Conservation (phyloP, 2,888 invertebrate species). For the Microctonus hyperodae region DNA sequence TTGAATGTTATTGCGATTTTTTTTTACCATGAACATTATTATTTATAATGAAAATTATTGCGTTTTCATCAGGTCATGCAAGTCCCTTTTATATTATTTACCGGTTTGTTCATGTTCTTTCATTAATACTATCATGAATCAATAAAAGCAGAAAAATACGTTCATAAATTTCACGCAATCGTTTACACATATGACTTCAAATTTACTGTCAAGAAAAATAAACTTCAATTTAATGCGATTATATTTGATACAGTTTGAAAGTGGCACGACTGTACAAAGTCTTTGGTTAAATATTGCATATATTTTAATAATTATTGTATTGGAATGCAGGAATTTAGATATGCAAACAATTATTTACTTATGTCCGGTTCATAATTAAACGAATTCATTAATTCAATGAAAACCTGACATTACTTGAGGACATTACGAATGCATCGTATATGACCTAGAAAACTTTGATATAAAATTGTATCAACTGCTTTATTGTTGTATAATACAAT, state of each 20-base stretch:
- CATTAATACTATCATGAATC: neutral
- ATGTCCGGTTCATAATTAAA: neutral
- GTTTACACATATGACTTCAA: neutral
- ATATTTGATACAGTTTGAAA: neutral
- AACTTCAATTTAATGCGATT: neutral
- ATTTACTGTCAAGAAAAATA: no score
- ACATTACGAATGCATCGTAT: no score
- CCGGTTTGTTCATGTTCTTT: neutral
- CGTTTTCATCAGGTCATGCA: no score
- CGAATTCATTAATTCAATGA: neutral
- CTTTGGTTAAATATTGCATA: neutral
- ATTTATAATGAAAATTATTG: no score
- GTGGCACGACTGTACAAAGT: neutral
- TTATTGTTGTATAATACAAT: no score
- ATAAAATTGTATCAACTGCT: no score
- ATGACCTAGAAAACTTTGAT: no score
- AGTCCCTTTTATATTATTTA: neutral
- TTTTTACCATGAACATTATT: no score
- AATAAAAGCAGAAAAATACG: neutral
- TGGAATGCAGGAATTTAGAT: neutral
- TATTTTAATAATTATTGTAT: neutral
- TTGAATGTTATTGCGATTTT: no score
- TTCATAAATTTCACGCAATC: no score
- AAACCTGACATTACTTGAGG: neutral
- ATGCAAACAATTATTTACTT: neutral